Base-by-base conservation (phyloP, 92 coral and sea anemone genomes). In the Montipora capitata region DNA sequence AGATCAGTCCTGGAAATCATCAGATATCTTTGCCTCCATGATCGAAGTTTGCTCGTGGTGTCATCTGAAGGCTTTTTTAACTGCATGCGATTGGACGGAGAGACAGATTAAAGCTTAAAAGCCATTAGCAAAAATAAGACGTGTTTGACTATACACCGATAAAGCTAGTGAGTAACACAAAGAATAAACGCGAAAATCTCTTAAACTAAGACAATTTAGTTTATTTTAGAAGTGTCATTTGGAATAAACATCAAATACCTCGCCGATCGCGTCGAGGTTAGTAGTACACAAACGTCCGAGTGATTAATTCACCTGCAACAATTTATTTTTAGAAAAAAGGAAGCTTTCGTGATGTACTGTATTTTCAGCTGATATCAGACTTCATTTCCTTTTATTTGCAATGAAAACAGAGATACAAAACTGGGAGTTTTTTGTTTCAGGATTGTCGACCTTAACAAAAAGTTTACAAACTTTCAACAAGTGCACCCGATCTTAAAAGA, bases 111-210 rank as follows among this genome's bases (percentile, higher is more conserved):
- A 73, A 39, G 61, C 75, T 73, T 70, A 3, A 58, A 83, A 83
- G 72, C 72, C 59, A 57, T 83, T 83, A 72, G 79, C 87, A 83
- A 83, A 61, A 72, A 72, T 72, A 83, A 61, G 79, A 73, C 56
- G 71, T 79, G 4, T 61, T 83, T 73, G 79, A 58, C 58, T 72
- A 11, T 35, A 7, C 18, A 72, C 72, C 72, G 87, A 83, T 83
- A 83, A 83, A 75, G 68, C 45, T 57, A 70, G 27, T 61, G 79
- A 48, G 52, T 48, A 10, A 3, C 35, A 27, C 35, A 27, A 27
- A 27, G 35, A 27, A 27, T 27, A 27, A 27, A 27, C 35, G 35
- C 35, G 35, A 27, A 27, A 27, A 27, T 27, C 35, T 27, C 35
- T 35, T 2, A 67, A 68, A 68, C 8, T 16, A 62, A 5, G 18